A percentile compares a stretch with the other conserved stretches of the same genome.
phyloP scores from a whole-genome alignment of 2,888 invertebrate species.

The Malthinus flaveolus region DNA sequence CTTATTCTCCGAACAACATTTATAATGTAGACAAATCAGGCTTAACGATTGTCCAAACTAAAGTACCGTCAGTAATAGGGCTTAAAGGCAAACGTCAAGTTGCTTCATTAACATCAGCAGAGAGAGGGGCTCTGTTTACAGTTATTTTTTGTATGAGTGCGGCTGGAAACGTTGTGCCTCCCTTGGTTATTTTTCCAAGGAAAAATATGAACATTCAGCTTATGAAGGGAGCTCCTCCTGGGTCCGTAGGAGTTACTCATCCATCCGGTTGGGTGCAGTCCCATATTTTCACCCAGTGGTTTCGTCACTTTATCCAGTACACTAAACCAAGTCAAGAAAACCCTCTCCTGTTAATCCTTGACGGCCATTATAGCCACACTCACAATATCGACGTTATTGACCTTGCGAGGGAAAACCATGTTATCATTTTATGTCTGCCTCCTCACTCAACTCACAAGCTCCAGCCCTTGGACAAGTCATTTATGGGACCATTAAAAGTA shows the following conservation, averaged over 20 bases:
- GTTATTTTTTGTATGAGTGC: conserved; percentile 23
- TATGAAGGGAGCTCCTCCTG: conserved; percentile 42
- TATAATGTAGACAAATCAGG: no score
- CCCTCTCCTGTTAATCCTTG: conserved; percentile 44
- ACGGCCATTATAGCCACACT: conserved; percentile 45
- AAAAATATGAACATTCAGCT: conserved; percentile 25
- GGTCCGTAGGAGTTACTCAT: conserved; percentile 31
- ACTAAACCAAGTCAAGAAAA: conserved; percentile 38
- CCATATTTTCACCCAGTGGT: conserved; percentile 45
- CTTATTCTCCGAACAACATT: no score
- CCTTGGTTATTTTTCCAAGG: conserved; percentile 24
- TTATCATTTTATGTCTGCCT: conserved; percentile 47
- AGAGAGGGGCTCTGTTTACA: conserved; percentile 3
- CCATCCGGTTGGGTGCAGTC: conserved; percentile 42
- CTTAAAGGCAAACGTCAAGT: conserved; percentile 14
- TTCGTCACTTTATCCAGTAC: conserved; percentile 48
- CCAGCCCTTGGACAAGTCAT: conserved; percentile 37
- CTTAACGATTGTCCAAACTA: conserved; percentile 19
- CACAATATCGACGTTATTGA: conserved; percentile 42
- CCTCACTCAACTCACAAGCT: conserved; percentile 38
- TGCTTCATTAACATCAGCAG: neutral
- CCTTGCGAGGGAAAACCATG: conserved; percentile 35
- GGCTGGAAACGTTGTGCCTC: conserved; percentile 22
- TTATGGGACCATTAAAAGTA: conserved; percentile 13
- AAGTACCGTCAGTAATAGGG: conserved; percentile 13